Conservation (phyloP, 2,888 invertebrate genomes). For the Leucophenga montana region DNA sequence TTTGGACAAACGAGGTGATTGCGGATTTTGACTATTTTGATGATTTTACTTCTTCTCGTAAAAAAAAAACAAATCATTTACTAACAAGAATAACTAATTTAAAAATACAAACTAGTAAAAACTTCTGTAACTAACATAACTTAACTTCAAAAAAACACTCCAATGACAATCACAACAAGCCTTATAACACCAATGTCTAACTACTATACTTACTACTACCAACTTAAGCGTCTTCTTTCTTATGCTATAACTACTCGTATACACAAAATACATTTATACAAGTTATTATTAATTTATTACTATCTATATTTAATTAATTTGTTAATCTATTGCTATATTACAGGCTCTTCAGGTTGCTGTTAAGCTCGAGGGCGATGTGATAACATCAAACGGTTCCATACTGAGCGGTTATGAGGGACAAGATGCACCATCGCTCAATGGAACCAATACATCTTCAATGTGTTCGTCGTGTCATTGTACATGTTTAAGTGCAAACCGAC, state of each 20-base stretch:
- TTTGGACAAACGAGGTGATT: slow-evolving; percentile 74
- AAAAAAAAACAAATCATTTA: slow-evolving; percentile 39
- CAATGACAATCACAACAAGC: slow-evolving; percentile 25
- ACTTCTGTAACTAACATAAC: neutral
- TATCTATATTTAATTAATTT: slow-evolving; percentile 32
- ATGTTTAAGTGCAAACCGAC: slow-evolving; percentile 73
- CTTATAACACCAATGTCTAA: slow-evolving; percentile 29
- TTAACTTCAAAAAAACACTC: neutral
- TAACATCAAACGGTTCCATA: slow-evolving; percentile 93
- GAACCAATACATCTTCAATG: slow-evolving; percentile 72
- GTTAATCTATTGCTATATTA: slow-evolving; percentile 40
- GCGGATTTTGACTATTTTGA: slow-evolving; percentile 55
- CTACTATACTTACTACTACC: slow-evolving; percentile 1
- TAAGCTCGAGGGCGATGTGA: slow-evolving; percentile 95
- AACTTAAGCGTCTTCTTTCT: slow-evolving; percentile 38
- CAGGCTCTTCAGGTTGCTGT: slow-evolving; percentile 96
- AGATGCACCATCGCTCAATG: slow-evolving; percentile 70
- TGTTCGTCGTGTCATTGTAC: slow-evolving; percentile 73
- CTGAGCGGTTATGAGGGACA: slow-evolving; percentile 79
- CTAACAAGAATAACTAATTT: slow-evolving; percentile 36
- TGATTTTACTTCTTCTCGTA: slow-evolving; percentile 32
- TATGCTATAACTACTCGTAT: slow-evolving; percentile 14
- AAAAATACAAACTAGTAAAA: slow-evolving; percentile 18
- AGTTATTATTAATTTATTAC: slow-evolving; percentile 12
- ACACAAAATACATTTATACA: slow-evolving; percentile 19